These are phyloP conservation scores for Melanotaenia boesemani DNA, from an alignment of 2,797 vertebrate genomes.

Conservation along the genomic window DNA sequence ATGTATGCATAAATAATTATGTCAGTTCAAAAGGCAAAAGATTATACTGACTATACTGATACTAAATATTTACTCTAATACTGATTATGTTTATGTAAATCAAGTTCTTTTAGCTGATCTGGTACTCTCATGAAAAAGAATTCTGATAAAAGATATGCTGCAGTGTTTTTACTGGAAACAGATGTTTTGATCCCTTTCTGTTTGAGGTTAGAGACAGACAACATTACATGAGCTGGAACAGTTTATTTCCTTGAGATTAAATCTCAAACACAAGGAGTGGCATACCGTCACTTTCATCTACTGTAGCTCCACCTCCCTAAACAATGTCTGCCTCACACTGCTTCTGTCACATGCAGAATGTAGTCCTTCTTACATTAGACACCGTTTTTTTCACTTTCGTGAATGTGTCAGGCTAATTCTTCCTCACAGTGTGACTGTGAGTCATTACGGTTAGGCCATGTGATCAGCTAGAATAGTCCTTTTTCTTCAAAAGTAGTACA, in stretches of 20 bases:
- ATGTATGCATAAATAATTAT: no score
- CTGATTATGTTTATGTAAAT: not conserved
- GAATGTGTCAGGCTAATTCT: not conserved
- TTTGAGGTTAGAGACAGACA: slow-evolving; percentile 21
- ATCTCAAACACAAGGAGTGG: slow-evolving; percentile 15
- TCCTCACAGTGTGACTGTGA: slow-evolving; percentile 26
- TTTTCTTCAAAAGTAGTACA: slow-evolving; percentile 4
- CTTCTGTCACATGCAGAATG: not conserved
- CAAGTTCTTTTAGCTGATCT: not conserved
- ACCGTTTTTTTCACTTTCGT: slow-evolving; percentile 1
- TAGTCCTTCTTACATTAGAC: not conserved
- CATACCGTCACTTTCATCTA: not conserved
- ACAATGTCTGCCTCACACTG: slow-evolving; percentile 1
- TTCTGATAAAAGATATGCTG: not conserved
- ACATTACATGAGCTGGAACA: slow-evolving; percentile 10
- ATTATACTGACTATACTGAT: no score
- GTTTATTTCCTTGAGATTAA: slow-evolving; percentile 41
- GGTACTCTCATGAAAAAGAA: not conserved
- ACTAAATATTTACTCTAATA: no score
- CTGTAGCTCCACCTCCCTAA: slow-evolving; percentile 19
- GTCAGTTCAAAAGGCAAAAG: no score
- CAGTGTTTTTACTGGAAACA: slow-evolving; percentile 13
- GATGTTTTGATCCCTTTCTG: slow-evolving; percentile 13
- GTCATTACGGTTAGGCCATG: slow-evolving; percentile 21
- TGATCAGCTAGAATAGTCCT: slow-evolving; percentile 12